These are phyloP conservation scores for Drosophila siamana DNA, from an alignment of 2,888 invertebrate genomes.

Conservation along the genomic window DNA sequence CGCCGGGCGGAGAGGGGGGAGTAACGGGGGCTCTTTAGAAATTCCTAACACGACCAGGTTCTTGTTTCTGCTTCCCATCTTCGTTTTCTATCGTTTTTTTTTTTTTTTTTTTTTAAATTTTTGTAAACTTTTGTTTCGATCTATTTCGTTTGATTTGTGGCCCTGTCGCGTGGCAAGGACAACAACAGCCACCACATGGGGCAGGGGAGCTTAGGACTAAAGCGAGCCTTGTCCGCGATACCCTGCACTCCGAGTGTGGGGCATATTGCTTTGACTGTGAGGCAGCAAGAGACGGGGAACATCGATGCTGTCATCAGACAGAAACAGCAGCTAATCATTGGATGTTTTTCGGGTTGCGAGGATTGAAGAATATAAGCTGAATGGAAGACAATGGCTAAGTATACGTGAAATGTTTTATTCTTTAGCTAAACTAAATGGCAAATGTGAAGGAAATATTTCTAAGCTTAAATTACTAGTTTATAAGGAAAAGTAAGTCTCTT, in stretches of 20 bases:
- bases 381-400: no score
- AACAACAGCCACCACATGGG: slow-evolving; percentile 6
- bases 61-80: slow-evolving; percentile 28
- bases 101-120: slow-evolving; percentile 31
- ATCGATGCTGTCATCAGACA: no score
- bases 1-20: no score
- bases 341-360: no score
- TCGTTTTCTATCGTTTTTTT: slow-evolving; percentile 17
- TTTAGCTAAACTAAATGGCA: no score
- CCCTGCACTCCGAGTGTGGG: neutral
- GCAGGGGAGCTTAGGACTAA: neutral
- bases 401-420: no score
- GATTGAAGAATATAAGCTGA: no score
- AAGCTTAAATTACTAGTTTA: no score
- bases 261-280: neutral
- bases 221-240: slow-evolving; percentile 1
- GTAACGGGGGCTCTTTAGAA: slow-evolving; percentile 39
- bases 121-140: slow-evolving; percentile 74
- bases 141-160: slow-evolving; percentile 66
- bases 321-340: no score
- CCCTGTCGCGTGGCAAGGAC: slow-evolving; percentile 34
- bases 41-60: slow-evolving; percentile 38
- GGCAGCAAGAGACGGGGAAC: no score
- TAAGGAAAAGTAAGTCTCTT: no score
- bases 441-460: no score